A percentile compares a stretch with the other conserved stretches of the same genome.
These are phyloP conservation scores for Microctonus hyperodae DNA, from an alignment of 2,888 invertebrate genomes.

Conservation along the genomic window DNA sequence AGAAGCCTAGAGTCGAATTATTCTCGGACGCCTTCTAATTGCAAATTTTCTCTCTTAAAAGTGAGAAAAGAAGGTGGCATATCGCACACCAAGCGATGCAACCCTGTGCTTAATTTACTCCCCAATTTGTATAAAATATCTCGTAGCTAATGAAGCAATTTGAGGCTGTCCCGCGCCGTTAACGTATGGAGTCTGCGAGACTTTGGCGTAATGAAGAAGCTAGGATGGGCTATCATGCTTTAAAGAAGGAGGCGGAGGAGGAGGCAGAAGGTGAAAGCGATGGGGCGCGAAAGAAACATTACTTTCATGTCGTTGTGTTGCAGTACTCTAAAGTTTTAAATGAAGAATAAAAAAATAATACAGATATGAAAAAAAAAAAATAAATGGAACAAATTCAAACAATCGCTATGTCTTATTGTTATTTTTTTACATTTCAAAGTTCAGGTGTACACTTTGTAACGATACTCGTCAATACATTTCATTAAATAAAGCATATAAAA, in stretches of 20 bases:
- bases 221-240: conserved; percentile 28
- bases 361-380: not conserved
- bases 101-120: conserved; percentile 55
- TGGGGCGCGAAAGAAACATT: conserved; percentile 36
- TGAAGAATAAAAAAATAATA: not conserved
- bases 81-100: conserved; percentile 32
- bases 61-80: conserved; percentile 5
- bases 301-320: conserved; percentile 36
- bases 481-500: too few relatives aligned
- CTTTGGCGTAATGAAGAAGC: conserved; percentile 49
- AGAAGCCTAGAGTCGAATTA: conserved; percentile 23
- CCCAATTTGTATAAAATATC: conserved; percentile 63
- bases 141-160: conserved; percentile 62
- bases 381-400: not conserved
- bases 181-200: conserved; percentile 56
- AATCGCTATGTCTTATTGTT: not conserved
- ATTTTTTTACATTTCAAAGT: not conserved
- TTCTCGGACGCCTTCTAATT: conserved; percentile 35
- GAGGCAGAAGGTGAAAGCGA: conserved; percentile 2
- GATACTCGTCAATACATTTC: not conserved
- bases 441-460: not conserved
- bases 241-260: not conserved
- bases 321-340: not conserved
- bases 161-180: conserved; percentile 58
- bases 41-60: conserved; percentile 35